phyloP scores from a whole-genome alignment of 2,797 vertebrate species.

The Erpetoichthys calabaricus region DNA sequence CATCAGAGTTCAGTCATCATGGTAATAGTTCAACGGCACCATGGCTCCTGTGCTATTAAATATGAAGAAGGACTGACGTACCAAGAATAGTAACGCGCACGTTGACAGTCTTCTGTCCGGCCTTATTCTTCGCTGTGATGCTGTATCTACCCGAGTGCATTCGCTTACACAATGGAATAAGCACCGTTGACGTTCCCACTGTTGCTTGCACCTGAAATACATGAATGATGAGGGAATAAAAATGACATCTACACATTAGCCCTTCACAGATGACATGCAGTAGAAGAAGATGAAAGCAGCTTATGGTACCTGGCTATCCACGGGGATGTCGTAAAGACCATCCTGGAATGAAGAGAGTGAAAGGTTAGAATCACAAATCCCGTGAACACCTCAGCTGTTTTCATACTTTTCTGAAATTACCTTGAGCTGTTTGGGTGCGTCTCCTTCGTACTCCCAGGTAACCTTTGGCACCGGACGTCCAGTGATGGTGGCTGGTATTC shows the following conservation, averaged over 20 bases:
- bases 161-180: slow-evolving; percentile 69
- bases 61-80: slow-evolving; percentile 34
- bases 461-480: slow-evolving; percentile 85
- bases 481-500: slow-evolving; percentile 73
- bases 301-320: slow-evolving; percentile 73
- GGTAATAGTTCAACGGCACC: no score
- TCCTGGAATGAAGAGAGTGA: slow-evolving; percentile 42
- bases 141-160: slow-evolving; percentile 84
- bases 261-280: no score
- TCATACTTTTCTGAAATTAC: slow-evolving; percentile 24
- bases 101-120: slow-evolving; percentile 83
- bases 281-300: slow-evolving; percentile 1
- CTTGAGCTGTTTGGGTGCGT: slow-evolving; percentile 76
- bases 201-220: slow-evolving; percentile 67
- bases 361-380: slow-evolving; percentile 13
- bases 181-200: slow-evolving; percentile 68
- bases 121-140: slow-evolving; percentile 94
- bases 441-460: slow-evolving; percentile 88
- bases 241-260: background rate
- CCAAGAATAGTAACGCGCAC: slow-evolving; percentile 86
- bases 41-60: background rate
- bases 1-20: no score
- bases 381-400: background rate
- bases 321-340: slow-evolving; percentile 74
- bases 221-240: background rate